Evolutionary conservation across 2,113 vertebrate genomes (phyloP).

Genomic region (Pelobates fuscus): DNA sequence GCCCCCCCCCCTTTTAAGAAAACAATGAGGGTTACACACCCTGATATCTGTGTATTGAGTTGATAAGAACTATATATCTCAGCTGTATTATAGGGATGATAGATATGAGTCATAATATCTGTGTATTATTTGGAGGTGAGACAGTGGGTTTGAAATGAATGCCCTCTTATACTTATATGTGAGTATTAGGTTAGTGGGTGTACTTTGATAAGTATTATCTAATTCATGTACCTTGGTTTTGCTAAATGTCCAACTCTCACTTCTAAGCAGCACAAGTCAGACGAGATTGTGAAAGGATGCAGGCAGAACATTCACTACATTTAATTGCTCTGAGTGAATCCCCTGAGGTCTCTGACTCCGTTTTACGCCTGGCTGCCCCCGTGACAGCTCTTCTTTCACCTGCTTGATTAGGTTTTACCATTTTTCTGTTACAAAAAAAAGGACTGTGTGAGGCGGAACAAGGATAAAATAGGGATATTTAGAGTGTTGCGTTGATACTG

Average conservation of each 20-base stretch:
- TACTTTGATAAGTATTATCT: neutral
- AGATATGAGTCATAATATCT: neutral
- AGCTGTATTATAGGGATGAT: too few relatives aligned
- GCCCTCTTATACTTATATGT: too few relatives aligned
- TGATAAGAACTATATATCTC: too few relatives aligned
- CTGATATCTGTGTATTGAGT: constrained; percentile 1
- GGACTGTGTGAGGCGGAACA: constrained; percentile 2
- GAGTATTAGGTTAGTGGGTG: too few relatives aligned
- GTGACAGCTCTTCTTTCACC: constrained; percentile 49
- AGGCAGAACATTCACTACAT: constrained; percentile 35
- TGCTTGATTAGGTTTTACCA: constrained; percentile 45
- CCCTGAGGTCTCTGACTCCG: constrained; percentile 35
- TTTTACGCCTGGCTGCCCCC: constrained; percentile 40
- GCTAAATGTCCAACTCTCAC: constrained; percentile 13
- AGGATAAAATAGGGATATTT: constrained; percentile 10
- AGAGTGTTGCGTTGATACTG: constrained; percentile 22
- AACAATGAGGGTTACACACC: too few relatives aligned
- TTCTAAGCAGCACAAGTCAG: neutral
- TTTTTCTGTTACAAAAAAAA: constrained; percentile 12
- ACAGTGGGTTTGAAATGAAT: neutral
- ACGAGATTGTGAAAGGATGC: constrained; percentile 3
- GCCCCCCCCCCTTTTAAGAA: too few relatives aligned
- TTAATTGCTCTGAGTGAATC: constrained; percentile 44
- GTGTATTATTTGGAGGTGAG: neutral
- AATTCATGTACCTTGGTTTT: neutral